Evolutionary conservation across 2,888 invertebrate genomes (phyloP).

Genomic region (Vandiemenella viatica): DNA sequence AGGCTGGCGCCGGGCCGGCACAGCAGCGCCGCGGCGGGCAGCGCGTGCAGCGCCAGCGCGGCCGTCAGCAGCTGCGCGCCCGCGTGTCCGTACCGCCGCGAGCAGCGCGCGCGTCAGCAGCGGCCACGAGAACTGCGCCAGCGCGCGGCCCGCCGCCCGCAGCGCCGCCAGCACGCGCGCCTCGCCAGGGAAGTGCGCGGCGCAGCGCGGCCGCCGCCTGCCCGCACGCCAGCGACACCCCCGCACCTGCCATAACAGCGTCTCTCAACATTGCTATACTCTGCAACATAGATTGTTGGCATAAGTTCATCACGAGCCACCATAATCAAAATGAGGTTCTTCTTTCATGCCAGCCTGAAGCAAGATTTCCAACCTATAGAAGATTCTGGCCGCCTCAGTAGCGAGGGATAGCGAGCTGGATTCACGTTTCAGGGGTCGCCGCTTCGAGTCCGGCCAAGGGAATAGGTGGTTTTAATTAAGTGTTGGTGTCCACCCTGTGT

Average conservation of each 20-base stretch:
- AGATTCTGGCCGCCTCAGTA: too few species aligned
- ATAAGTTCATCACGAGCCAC: too few species aligned
- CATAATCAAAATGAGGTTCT: too few species aligned
- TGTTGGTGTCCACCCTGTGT: too few species aligned
- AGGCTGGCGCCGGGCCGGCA: neutral
- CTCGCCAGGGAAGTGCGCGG: neutral
- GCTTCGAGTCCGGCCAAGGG: too few species aligned
- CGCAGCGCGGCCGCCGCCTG: neutral
- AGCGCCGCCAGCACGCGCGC: neutral
- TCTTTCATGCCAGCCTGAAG: too few species aligned
- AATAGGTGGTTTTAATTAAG: too few species aligned
- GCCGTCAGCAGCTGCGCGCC: neutral
- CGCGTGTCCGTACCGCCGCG: neutral
- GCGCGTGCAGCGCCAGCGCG: neutral
- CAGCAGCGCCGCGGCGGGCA: neutral
- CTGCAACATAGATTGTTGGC: too few species aligned
- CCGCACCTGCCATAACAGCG: neutral
- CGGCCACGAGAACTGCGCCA: neutral
- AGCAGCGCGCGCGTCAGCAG: neutral
- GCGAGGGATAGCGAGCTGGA: too few species aligned
- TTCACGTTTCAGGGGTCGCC: too few species aligned
- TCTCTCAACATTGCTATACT: too few species aligned
- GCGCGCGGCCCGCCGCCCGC: neutral
- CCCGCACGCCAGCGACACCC: neutral
- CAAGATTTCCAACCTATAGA: too few species aligned